These are phyloP conservation scores for Cinara cedri DNA, from an alignment of 2,888 invertebrate genomes.

Conservation along the genomic window DNA sequence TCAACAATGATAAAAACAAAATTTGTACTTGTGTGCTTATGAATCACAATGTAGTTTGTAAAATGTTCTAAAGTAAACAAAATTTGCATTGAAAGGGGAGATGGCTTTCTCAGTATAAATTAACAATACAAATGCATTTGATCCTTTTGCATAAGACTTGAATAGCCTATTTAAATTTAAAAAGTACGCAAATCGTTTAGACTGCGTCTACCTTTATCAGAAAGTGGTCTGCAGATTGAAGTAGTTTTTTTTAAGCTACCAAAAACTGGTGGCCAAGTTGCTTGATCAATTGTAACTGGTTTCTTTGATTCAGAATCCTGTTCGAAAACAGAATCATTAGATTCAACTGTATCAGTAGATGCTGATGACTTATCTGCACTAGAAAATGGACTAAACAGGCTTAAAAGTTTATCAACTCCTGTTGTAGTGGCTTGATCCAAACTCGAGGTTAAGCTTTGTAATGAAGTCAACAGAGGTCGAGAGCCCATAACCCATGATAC, in stretches of 20 bases:
- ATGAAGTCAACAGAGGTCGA: slow-evolving; percentile 43
- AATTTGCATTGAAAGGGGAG: slow-evolving; percentile 15
- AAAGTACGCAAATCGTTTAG: slow-evolving; percentile 53
- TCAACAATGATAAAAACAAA: slow-evolving; percentile 56
- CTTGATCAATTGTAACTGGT: slow-evolving; percentile 51
- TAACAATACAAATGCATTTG: slow-evolving; percentile 41
- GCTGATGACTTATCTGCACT: slow-evolving; percentile 49
- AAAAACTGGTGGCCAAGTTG: slow-evolving; percentile 54
- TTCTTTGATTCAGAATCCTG: slow-evolving; percentile 41
- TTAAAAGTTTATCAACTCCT: slow-evolving; percentile 53
- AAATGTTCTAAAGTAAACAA: slow-evolving; percentile 44
- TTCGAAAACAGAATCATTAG: slow-evolving; percentile 55
- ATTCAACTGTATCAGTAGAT: slow-evolving; percentile 46
- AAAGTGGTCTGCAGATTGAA: slow-evolving; percentile 46
- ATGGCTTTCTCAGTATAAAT: slow-evolving; percentile 8
- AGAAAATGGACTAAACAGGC: slow-evolving; percentile 52
- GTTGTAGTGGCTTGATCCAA: slow-evolving; percentile 50
- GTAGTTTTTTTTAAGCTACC: slow-evolving; percentile 50
- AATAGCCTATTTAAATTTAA: slow-evolving; percentile 27
- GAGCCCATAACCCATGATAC: slow-evolving; percentile 55
- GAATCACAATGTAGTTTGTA: slow-evolving; percentile 54
- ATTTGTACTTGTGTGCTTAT: slow-evolving; percentile 55
- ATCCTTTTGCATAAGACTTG: slow-evolving; percentile 7
- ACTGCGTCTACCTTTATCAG: slow-evolving; percentile 56
- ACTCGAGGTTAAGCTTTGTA: slow-evolving; percentile 46